These are phyloP conservation scores for Helicolenus hilgendorfi DNA, from an alignment of 2,797 vertebrate species.

Conservation along the genomic window DNA sequence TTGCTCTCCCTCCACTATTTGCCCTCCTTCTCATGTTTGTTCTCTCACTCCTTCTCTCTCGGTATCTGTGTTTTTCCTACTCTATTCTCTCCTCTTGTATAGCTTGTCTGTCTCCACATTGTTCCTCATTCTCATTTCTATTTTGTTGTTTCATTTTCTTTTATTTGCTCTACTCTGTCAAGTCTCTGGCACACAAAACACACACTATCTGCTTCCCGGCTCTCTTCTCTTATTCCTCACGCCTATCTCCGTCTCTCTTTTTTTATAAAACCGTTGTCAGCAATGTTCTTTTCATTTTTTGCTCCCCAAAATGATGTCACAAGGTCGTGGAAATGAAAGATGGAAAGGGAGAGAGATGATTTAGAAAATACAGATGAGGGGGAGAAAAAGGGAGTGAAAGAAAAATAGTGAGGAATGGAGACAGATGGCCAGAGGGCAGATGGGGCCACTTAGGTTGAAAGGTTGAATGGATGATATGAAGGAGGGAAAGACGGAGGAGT, in stretches of 20 bases:
- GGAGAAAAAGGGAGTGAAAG: neutral
- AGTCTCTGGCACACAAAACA: neutral
- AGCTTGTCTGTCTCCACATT: neutral
- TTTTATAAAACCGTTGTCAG: conserved; percentile 15
- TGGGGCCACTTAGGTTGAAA: conserved; percentile 35
- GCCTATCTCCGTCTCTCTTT: neutral
- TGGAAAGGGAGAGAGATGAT: conserved; percentile 1
- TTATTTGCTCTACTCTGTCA: conserved; percentile 14
- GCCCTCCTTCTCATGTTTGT: conserved; percentile 10
- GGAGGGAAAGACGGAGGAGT: conserved; percentile 16
- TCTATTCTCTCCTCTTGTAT: neutral
- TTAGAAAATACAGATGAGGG: conserved; percentile 41
- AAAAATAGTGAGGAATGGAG: conserved; percentile 10
- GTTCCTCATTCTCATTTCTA: conserved; percentile 10
- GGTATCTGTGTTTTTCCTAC: neutral
- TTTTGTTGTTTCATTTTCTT: conserved; percentile 5
- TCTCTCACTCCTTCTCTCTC: neutral
- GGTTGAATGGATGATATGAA: conserved; percentile 48
- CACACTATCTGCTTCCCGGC: neutral
- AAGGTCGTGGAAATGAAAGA: conserved; percentile 41
- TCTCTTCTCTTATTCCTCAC: neutral
- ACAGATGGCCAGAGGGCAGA: conserved; percentile 57
- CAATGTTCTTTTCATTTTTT: conserved; percentile 46
- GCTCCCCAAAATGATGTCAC: conserved; percentile 27
- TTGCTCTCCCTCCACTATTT: conserved; percentile 16